phyloP scores from a whole-genome alignment of 30 jellyfish, hydroid and myxozoan species.

The Phacellophora camtschatica region DNA sequence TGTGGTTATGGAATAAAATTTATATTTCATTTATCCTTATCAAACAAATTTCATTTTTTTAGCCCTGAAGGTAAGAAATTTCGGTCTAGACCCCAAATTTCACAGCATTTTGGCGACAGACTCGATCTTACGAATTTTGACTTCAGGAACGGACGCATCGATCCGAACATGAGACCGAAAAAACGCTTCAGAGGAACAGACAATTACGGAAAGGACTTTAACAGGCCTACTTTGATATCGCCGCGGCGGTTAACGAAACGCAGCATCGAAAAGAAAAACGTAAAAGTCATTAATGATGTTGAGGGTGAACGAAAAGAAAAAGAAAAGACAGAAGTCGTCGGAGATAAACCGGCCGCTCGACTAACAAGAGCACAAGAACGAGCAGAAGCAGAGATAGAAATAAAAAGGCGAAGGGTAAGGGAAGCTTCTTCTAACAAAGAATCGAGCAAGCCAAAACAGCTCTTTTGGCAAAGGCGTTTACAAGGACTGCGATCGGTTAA shows the following conservation, averaged over 20 bases:
- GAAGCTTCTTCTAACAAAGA: slow-evolving; percentile 60
- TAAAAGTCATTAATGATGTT: slow-evolving; percentile 4
- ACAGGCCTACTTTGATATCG: slow-evolving; percentile 21
- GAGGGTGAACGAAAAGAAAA: background rate
- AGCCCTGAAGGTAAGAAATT: slow-evolving; percentile 96
- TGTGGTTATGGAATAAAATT: too few relatives aligned
- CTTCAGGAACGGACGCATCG: slow-evolving; percentile 79
- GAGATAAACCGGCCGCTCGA: slow-evolving; percentile 17
- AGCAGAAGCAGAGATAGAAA: slow-evolving; percentile 71
- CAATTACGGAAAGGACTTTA: slow-evolving; percentile 78
- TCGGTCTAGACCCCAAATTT: slow-evolving; percentile 91
- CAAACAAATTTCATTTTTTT: slow-evolving; percentile 14
- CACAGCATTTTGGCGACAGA: slow-evolving; percentile 84
- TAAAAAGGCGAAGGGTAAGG: slow-evolving; percentile 62
- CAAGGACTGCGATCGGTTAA: slow-evolving; percentile 79
- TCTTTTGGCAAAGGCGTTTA: slow-evolving; percentile 90
- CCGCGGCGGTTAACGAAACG: slow-evolving; percentile 56
- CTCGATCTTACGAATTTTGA: slow-evolving; percentile 83
- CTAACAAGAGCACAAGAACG: slow-evolving; percentile 52
- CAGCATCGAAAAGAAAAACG: slow-evolving; percentile 40
- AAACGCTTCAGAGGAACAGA: slow-evolving; percentile 69
- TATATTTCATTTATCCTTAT: too few relatives aligned
- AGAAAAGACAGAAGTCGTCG: background rate
- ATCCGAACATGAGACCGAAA: slow-evolving; percentile 46
- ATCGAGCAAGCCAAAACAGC: slow-evolving; percentile 77